These are phyloP conservation scores for Globodera rostochiensis DNA, from an alignment of 1,140 invertebrate genomes.

Conservation along the genomic window DNA sequence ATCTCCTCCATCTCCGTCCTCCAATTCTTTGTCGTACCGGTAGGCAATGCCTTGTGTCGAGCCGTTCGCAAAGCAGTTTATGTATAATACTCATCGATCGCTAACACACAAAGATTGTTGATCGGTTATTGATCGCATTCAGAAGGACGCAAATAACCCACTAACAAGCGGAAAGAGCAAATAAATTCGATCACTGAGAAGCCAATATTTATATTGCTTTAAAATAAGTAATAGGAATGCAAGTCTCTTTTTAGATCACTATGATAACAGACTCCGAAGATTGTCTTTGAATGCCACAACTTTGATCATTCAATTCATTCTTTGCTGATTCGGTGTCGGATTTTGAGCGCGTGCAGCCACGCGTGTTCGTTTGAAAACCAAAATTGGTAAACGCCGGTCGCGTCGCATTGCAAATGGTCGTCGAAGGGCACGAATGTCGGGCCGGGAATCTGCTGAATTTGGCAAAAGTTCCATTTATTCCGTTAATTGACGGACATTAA, in stretches of 20 bases:
- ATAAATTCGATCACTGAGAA: too few relatives aligned
- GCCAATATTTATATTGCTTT: too few relatives aligned
- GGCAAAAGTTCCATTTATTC: slow-evolving; percentile 11
- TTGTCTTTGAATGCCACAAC: too few relatives aligned
- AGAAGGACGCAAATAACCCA: too few relatives aligned
- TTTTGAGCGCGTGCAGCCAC: slow-evolving; percentile 62
- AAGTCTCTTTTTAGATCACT: too few relatives aligned
- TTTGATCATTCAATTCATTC: slow-evolving; percentile 6
- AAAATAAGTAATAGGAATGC: too few relatives aligned
- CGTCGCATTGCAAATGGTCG: slow-evolving; percentile 45
- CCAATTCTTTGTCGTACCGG: slow-evolving; percentile 36
- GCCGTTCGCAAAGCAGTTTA: not conserved
- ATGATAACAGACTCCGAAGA: too few relatives aligned
- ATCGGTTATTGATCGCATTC: too few relatives aligned
- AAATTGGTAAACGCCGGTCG: slow-evolving; percentile 52
- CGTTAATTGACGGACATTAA: slow-evolving; percentile 47
- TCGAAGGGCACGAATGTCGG: slow-evolving; percentile 59
- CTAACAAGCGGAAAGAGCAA: too few relatives aligned
- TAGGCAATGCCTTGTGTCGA: slow-evolving; percentile 1
- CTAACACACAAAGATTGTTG: too few relatives aligned
- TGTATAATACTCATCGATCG: too few relatives aligned
- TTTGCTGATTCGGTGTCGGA: slow-evolving; percentile 36
- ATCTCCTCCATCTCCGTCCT: slow-evolving; percentile 43
- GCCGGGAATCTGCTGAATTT: slow-evolving; percentile 63
- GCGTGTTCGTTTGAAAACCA: slow-evolving; percentile 65